Evolutionary conservation across 2,113 vertebrate species (phyloP).

Genomic region (Heliornis fulica): DNA sequence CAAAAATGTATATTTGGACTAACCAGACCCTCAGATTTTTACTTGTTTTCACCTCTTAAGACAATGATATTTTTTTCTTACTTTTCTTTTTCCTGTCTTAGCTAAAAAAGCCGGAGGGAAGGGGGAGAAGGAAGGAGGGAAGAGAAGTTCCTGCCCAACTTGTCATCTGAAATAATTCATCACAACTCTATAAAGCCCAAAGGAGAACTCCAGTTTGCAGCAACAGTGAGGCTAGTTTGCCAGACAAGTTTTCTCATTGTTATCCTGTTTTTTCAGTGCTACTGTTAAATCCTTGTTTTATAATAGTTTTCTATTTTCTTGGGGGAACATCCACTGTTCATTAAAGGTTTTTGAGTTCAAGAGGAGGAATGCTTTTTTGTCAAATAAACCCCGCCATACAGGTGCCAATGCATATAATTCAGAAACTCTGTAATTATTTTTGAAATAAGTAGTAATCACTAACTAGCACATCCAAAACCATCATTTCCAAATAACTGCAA

Average conservation of each 20-base stretch:
- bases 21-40: neutral
- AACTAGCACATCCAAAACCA: neutral
- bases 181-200: neutral
- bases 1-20: neutral
- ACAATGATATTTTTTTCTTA: neutral
- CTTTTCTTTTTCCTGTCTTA: neutral
- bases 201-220: neutral
- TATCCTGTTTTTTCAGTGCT: neutral
- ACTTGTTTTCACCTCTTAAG: neutral
- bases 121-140: neutral
- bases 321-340: neutral
- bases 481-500: neutral
- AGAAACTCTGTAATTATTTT: neutral
- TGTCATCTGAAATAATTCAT: neutral
- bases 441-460: neutral
- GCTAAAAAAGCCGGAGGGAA: neutral
- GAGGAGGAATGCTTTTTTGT: neutral
- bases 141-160: neutral
- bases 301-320: neutral
- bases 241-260: neutral
- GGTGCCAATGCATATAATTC: neutral
- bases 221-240: neutral
- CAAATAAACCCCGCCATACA: neutral
- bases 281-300: neutral
- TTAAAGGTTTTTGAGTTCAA: neutral